Percentiles rank a stretch among this genome's conserved stretches.
Conservation (phyloP, 1,140 invertebrate species). For the Belonocnema kinseyi region DNA sequence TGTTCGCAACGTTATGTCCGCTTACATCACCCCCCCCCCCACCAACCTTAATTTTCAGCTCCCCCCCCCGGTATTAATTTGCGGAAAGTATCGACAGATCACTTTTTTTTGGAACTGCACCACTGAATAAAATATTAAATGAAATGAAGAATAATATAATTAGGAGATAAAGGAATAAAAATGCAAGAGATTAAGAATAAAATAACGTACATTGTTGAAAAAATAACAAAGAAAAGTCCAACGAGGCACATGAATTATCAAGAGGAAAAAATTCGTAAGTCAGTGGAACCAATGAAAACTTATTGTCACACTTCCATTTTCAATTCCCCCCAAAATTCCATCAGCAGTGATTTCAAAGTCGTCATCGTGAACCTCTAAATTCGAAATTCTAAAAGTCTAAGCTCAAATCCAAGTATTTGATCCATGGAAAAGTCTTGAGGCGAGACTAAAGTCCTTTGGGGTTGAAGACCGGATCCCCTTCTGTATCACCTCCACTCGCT, state of each 20-base stretch:
- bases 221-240: too few relatives aligned
- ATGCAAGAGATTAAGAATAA: too few relatives aligned
- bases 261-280: too few relatives aligned
- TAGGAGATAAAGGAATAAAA: background rate
- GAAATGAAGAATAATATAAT: background rate
- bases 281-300: too few relatives aligned
- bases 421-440: conserved; percentile 9
- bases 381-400: conserved; percentile 2
- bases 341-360: background rate
- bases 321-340: background rate
- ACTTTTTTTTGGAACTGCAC: too few relatives aligned
- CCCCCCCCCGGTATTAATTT: too few relatives aligned
- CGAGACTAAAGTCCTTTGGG: conserved; percentile 19
- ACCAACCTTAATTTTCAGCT: too few relatives aligned
- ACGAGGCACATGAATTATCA: too few relatives aligned
- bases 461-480: conserved; percentile 20
- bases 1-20: too few relatives aligned
- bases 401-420: background rate
- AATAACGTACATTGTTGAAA: too few relatives aligned
- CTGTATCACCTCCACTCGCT: background rate
- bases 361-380: conserved; percentile 1
- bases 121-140: background rate
- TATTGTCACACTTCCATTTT: background rate
- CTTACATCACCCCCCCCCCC: too few relatives aligned
- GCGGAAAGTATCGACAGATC: too few relatives aligned